phyloP scores from a whole-genome alignment of 35 echinoderm and acorn worm genomes.

The Antedon bifida region DNA sequence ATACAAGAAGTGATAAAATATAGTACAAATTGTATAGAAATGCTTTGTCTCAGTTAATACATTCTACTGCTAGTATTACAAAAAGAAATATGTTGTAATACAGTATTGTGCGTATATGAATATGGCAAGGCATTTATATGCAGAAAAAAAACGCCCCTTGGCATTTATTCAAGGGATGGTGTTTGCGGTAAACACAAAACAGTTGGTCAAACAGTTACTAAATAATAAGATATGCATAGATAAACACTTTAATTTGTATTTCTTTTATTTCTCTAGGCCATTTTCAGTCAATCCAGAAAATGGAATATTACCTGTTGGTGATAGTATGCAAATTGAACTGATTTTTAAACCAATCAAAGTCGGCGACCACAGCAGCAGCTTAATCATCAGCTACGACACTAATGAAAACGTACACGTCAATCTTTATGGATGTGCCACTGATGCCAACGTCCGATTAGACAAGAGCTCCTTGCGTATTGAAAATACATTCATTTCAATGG shows the following conservation, averaged over 20 bases:
- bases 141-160: no score
- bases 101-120: no score
- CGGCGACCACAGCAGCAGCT: slow-evolving; percentile 68
- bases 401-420: slow-evolving; percentile 68
- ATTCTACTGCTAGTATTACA: no score
- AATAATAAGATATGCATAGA: no score
- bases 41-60: no score
- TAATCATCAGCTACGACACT: slow-evolving; percentile 69
- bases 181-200: no score
- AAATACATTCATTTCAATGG: slow-evolving; percentile 99
- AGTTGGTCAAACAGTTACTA: no score
- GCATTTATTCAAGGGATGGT: no score
- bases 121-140: no score
- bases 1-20: no score
- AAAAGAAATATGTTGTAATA: no score
- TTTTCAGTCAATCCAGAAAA: slow-evolving; percentile 63
- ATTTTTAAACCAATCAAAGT: slow-evolving; percentile 83
- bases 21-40: no score
- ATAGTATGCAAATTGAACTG: slow-evolving; percentile 84
- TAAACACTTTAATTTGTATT: neutral
- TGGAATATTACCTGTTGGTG: slow-evolving; percentile 58
- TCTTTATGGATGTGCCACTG: slow-evolving; percentile 68
- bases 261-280: slow-evolving; percentile 36
- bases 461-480: slow-evolving; percentile 93
- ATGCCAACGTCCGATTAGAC: slow-evolving; percentile 84